These are phyloP conservation scores for Hartigia nigra DNA, from an alignment of 2,888 invertebrate species.

Conservation along the genomic window DNA sequence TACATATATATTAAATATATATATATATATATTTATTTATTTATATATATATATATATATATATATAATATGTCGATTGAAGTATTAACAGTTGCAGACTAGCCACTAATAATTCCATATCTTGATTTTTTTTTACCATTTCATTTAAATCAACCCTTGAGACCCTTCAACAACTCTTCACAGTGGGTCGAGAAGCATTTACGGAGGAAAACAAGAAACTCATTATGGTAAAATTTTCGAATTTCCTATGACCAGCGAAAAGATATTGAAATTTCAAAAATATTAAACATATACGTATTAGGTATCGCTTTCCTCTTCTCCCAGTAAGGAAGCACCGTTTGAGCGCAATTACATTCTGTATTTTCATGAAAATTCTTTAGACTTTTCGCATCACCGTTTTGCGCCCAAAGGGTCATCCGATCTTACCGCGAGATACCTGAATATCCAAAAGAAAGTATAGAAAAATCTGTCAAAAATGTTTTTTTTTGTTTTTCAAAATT, in stretches of 20 bases:
- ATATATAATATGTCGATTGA: slow-evolving; percentile 45
- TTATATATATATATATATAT: slow-evolving; percentile 12
- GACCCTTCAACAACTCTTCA: slow-evolving; percentile 37
- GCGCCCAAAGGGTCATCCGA: neutral
- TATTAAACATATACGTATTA: neutral
- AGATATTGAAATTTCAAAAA: neutral
- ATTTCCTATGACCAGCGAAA: neutral
- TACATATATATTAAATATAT: too few species aligned
- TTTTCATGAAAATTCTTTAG: neutral
- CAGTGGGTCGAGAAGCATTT: slow-evolving; percentile 16
- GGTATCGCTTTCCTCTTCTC: neutral
- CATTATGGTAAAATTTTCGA: neutral
- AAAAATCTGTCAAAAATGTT: neutral
- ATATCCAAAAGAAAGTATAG: neutral
- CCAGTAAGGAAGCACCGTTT: neutral
- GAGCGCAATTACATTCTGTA: neutral
- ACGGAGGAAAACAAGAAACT: neutral
- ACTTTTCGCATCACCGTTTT: neutral
- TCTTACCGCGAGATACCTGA: neutral
- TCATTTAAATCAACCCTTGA: slow-evolving; percentile 12
- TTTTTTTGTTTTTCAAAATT: neutral
- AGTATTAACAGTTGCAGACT: slow-evolving; percentile 53
- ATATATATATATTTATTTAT: too few species aligned
- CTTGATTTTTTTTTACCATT: slow-evolving; percentile 12
- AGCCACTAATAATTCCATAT: slow-evolving; percentile 43